These are phyloP conservation scores for Mycetomoellerius zeteki DNA, from an alignment of 1,140 invertebrate species.

Conservation along the genomic window DNA sequence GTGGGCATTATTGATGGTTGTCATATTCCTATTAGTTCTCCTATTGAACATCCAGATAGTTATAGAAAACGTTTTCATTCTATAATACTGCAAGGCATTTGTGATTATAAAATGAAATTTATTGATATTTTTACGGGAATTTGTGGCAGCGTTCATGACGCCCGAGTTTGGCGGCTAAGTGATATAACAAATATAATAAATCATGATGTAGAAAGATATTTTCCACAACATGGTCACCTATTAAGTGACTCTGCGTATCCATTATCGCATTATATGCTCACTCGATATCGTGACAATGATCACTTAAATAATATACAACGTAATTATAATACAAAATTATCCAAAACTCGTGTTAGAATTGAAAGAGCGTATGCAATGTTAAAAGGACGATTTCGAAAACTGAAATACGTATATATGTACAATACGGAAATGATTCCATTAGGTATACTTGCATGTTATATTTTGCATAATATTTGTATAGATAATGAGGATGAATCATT, in stretches of 20 bases:
- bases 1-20: constrained; percentile 2
- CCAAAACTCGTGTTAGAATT: neutral
- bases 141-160: constrained; percentile 37
- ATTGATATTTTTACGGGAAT: constrained; percentile 24
- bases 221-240: neutral
- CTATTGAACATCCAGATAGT: neutral
- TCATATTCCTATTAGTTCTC: constrained; percentile 3
- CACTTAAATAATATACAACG: constrained; percentile 15
- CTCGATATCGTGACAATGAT: constrained; percentile 24
- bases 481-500: constrained; percentile 11
- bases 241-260: constrained; percentile 24
- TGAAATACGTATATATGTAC: constrained; percentile 12
- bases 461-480: constrained; percentile 7
- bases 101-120: constrained; percentile 19
- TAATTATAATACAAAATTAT: constrained; percentile 12
- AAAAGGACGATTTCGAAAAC: neutral
- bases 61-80: constrained; percentile 17
- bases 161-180: constrained; percentile 10
- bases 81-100: constrained; percentile 41
- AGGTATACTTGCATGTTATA: neutral
- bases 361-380: neutral
- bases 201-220: constrained; percentile 24
- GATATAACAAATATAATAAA: neutral
- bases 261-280: neutral
- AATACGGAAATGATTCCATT: constrained; percentile 11